A percentile compares a stretch with the other conserved stretches of the same genome.
Conservation (phyloP, 2,797 vertebrate genomes). For the Cossypha heuglini region DNA sequence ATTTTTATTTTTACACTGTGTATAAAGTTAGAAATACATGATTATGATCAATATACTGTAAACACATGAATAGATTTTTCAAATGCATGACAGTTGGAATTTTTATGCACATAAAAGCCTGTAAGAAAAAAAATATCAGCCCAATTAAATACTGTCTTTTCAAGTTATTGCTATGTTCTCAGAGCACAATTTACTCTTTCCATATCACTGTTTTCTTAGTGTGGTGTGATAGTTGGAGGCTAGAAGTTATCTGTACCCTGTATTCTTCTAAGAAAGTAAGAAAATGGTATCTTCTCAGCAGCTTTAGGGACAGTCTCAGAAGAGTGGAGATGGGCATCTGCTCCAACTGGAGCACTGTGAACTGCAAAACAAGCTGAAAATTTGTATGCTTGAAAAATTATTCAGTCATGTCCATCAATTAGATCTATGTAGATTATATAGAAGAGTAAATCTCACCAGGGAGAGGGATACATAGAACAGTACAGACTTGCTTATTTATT, state of each 20-base stretch:
- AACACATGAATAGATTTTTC: neutral
- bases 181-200: neutral
- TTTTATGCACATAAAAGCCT: neutral
- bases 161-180: neutral
- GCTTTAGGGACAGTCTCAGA: neutral
- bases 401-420: rapidly evolving
- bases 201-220: neutral
- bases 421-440: neutral
- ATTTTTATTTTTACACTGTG: constrained; percentile 69
- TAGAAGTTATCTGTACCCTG: neutral
- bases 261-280: neutral
- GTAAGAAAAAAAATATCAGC: neutral
- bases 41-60: constrained; percentile 42
- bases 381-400: neutral
- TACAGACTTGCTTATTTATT: neutral
- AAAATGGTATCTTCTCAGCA: neutral
- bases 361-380: neutral
- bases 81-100: neutral
- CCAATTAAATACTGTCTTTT: constrained; percentile 36
- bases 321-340: neutral
- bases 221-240: neutral
- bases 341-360: neutral
- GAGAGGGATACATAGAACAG: neutral
- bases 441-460: neutral
- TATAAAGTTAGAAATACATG: constrained; percentile 56